phyloP scores from a whole-genome alignment of 2,797 vertebrate species.

The Spinibarbus caldwelli region DNA sequence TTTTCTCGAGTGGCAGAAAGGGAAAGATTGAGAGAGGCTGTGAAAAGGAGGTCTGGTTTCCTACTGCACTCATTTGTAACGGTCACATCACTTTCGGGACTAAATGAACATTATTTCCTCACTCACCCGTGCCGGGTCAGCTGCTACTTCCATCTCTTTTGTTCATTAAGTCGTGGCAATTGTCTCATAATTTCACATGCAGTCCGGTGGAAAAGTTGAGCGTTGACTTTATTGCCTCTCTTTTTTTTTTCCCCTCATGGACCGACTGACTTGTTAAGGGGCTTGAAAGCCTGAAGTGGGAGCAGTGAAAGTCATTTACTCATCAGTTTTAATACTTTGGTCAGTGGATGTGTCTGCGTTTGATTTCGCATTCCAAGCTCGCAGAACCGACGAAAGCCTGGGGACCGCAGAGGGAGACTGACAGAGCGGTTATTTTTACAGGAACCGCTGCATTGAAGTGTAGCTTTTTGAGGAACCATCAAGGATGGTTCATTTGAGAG shows the following conservation, averaged over 20 bases:
- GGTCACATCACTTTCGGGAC: conserved; percentile 62
- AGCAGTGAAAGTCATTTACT: conserved; percentile 71
- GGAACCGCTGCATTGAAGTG: conserved; percentile 64
- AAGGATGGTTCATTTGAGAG: conserved; percentile 63
- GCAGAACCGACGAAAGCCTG: conserved; percentile 71
- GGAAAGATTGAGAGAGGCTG: conserved; percentile 54
- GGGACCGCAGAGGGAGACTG: conserved; percentile 65
- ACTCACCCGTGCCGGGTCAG: conserved; percentile 71
- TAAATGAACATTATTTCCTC: conserved; percentile 65
- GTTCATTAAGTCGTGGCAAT: conserved; percentile 75
- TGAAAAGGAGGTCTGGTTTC: conserved; percentile 65
- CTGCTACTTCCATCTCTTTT: conserved; percentile 75
- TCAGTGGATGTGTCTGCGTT: conserved; percentile 74
- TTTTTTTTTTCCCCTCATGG: conserved; percentile 59
- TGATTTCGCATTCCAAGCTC: conserved; percentile 73
- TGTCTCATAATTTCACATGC: conserved; percentile 75
- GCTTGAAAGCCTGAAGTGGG: conserved; percentile 68
- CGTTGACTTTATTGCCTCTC: conserved; percentile 72
- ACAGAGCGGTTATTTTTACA: conserved; percentile 70
- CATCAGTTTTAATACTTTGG: conserved; percentile 70
- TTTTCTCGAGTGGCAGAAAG: conserved; percentile 57
- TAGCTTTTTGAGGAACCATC: conserved; percentile 66
- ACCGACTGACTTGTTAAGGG: conserved; percentile 70
- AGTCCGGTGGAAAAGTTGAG: conserved; percentile 74
- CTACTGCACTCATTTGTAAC: conserved; percentile 61